phyloP scores from a whole-genome alignment of 1,140 invertebrate species.

The Druon quercuslanigerum region DNA sequence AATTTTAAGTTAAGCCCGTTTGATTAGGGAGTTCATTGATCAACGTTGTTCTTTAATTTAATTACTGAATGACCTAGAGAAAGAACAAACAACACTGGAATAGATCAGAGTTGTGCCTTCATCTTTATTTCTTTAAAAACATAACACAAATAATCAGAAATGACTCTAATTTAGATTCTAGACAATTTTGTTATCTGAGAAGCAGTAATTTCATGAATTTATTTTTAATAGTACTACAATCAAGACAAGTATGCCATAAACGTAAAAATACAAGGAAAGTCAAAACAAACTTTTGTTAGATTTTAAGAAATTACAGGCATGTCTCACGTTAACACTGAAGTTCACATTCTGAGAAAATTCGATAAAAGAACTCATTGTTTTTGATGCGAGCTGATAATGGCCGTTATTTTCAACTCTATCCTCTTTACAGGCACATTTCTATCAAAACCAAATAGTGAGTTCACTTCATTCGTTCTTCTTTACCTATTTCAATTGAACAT shows the following conservation, averaged over 20 bases:
- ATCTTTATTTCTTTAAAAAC: neutral
- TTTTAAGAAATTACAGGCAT: constrained; percentile 46
- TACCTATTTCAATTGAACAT: neutral
- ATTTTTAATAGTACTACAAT: constrained; percentile 55
- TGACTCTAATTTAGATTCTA: constrained; percentile 42
- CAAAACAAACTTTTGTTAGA: constrained; percentile 56
- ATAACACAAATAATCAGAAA: constrained; percentile 34
- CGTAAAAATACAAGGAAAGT: constrained; percentile 62
- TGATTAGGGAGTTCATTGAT: too few species aligned
- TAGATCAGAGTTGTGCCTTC: too few species aligned
- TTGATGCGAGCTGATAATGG: neutral
- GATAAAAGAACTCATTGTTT: neutral
- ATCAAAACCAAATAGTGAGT: too few species aligned
- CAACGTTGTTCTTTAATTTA: too few species aligned
- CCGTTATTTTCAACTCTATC: neutral
- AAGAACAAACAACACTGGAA: too few species aligned
- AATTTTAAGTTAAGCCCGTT: too few species aligned
- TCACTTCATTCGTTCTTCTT: too few species aligned
- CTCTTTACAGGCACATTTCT: too few species aligned
- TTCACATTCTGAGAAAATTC: constrained; percentile 1
- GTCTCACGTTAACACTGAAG: neutral
- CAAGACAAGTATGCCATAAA: constrained; percentile 58
- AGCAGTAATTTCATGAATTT: constrained; percentile 40
- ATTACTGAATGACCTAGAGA: too few species aligned
- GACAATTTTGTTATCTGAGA: constrained; percentile 32